Evolutionary conservation across 2,888 invertebrate genomes (phyloP).

Genomic region (Lasioglossum figueresi): DNA sequence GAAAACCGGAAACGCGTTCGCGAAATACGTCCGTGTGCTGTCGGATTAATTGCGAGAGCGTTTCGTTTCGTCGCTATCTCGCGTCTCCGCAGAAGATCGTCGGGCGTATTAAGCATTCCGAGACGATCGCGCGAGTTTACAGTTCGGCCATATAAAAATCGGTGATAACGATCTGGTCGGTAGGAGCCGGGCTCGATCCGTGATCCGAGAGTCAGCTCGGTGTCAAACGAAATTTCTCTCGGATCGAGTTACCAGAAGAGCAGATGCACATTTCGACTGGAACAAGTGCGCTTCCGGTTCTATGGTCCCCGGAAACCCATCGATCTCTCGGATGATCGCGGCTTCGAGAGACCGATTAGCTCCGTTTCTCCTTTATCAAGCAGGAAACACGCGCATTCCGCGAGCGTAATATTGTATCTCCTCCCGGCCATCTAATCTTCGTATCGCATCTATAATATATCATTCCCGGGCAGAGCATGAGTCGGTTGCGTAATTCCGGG

Average conservation of each 20-base stretch:
- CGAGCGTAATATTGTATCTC: conserved; percentile 56
- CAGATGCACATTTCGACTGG: conserved; percentile 48
- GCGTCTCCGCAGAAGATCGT: conserved; percentile 10
- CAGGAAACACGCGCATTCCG: conserved; percentile 51
- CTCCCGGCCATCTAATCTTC: conserved; percentile 53
- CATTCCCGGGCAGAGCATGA: conserved; percentile 50
- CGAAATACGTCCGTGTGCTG: conserved; percentile 48
- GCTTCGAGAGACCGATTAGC: not conserved
- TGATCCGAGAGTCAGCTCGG: not conserved
- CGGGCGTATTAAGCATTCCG: conserved; percentile 29
- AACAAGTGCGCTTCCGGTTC: conserved; percentile 52
- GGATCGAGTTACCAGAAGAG: conserved; percentile 43
- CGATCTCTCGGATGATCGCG: conserved; percentile 2
- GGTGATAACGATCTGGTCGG: conserved; percentile 41
- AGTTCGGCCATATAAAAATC: conserved; percentile 26
- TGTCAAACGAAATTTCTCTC: conserved; percentile 42
- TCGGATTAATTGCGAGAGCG: conserved; percentile 54
- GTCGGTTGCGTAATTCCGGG: conserved; percentile 62
- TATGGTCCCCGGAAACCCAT: conserved; percentile 40
- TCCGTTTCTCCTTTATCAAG: conserved; percentile 52
- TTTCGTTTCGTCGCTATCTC: conserved; percentile 38
- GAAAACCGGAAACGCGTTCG: conserved; percentile 40
- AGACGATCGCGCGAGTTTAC: conserved; percentile 33
- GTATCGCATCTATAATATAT: conserved; percentile 60
- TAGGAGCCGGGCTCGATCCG: not conserved